A percentile compares a stretch with the other conserved stretches of the same genome.
These are phyloP conservation scores for Tetrax tetrax DNA, from an alignment of 2,113 vertebrate genomes.

Conservation along the genomic window DNA sequence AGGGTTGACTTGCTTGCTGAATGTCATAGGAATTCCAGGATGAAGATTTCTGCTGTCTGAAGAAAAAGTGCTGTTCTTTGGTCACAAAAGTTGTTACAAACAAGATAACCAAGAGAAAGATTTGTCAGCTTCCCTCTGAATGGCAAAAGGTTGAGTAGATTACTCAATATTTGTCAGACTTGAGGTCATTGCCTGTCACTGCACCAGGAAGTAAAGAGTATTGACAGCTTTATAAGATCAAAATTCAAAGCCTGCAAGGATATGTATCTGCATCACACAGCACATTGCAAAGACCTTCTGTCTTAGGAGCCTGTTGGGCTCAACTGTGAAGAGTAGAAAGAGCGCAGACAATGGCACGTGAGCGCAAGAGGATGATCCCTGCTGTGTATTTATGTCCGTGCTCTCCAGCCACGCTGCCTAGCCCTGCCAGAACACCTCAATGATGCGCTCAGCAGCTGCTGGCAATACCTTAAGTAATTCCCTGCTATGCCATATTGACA, in stretches of 20 bases:
- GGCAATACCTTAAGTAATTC: not conserved
- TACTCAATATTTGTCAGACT: conserved; percentile 52
- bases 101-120: conserved; percentile 13
- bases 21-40: not conserved
- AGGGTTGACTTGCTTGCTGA: not conserved
- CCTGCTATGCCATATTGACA: not conserved
- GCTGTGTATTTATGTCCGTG: accelerated
- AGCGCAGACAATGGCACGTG: not conserved
- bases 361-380: not conserved
- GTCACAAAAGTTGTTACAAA: conserved; percentile 36
- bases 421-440: not conserved
- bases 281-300: not conserved
- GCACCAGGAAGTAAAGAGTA: conserved; percentile 1
- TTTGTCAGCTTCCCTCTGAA: conserved; percentile 35
- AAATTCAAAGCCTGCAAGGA: conserved; percentile 15
- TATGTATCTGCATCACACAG: not conserved
- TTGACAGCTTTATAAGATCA: conserved; percentile 41
- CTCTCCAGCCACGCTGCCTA: not conserved
- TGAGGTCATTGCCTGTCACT: conserved; percentile 51
- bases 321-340: not conserved
- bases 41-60: not conserved
- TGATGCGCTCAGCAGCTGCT: not conserved
- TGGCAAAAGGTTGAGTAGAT: conserved; percentile 43
- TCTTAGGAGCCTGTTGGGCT: not conserved
- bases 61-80: not conserved